Conservation (phyloP, 2,797 vertebrate genomes). For the Agapornis canus region DNA sequence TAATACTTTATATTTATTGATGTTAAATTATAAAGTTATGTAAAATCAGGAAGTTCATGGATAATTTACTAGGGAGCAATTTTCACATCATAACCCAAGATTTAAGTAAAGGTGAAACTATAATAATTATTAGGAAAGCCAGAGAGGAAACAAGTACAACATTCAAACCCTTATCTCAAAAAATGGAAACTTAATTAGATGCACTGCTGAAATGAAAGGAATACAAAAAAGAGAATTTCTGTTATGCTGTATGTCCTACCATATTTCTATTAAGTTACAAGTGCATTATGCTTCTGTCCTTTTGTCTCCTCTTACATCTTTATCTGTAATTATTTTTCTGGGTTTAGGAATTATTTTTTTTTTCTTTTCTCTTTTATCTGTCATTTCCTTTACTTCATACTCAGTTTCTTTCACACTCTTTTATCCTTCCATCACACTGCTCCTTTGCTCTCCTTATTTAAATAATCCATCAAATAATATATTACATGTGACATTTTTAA, state of each 20-base stretch:
- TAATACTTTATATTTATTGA: neutral
- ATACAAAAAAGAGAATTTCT: neutral
- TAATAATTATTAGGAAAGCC: neutral
- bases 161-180: neutral
- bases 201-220: neutral
- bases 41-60: neutral
- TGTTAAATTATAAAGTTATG: neutral
- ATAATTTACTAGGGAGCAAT: neutral
- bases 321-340: neutral
- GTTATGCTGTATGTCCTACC: neutral
- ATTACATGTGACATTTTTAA: neutral
- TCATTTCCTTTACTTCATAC: neutral
- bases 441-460: constrained; percentile 19
- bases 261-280: neutral
- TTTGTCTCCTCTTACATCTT: constrained; percentile 7
- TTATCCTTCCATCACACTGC: neutral
- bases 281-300: neutral
- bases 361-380: neutral
- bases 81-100: neutral
- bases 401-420: neutral
- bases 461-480: neutral
- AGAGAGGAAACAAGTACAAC: neutral
- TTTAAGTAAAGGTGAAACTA: neutral
- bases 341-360: neutral
- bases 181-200: neutral